A percentile compares a stretch with the other conserved stretches of the same genome.
Conservation (phyloP, 1,140 invertebrate species). For the Sinonovacula constricta region DNA sequence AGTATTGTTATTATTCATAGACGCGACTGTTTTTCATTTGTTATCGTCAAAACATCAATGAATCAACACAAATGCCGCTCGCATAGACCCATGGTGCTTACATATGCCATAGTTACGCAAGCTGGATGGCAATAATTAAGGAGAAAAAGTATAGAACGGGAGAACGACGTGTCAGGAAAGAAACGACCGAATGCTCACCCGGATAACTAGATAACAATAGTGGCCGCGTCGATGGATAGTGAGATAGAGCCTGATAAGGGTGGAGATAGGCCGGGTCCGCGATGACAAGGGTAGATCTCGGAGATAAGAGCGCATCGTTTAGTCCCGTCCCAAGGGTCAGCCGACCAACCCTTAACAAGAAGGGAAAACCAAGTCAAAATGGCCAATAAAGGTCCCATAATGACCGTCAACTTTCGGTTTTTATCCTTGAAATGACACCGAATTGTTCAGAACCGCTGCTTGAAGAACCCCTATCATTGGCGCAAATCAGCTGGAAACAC, state of each 20-base stretch:
- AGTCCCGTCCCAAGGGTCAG: slow-evolving; percentile 26
- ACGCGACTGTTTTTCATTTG: no score
- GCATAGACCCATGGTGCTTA: no score
- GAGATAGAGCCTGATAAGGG: slow-evolving; percentile 27
- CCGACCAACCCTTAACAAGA: slow-evolving; percentile 30
- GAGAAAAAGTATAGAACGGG: no score
- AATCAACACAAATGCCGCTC: no score
- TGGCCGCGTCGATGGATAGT: slow-evolving; percentile 24
- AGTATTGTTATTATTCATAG: no score
- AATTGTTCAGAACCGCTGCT: slow-evolving; percentile 23
- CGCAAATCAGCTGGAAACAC: slow-evolving; percentile 31
- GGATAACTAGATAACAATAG: slow-evolving; percentile 12
- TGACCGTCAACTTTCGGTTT: slow-evolving; percentile 50
- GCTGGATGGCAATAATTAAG: no score
- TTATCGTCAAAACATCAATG: no score
- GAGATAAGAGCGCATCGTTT: slow-evolving; percentile 33
- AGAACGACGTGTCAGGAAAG: no score
- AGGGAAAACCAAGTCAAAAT: slow-evolving; percentile 8
- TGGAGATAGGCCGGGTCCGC: slow-evolving; percentile 20
- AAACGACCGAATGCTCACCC: slow-evolving; percentile 33
- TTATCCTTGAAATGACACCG: slow-evolving; percentile 33
- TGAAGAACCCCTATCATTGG: slow-evolving; percentile 37
- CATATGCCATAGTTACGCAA: no score
- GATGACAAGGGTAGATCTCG: slow-evolving; percentile 37
- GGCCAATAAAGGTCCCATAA: slow-evolving; percentile 45